Conservation (phyloP, 2,797 vertebrate species). For the Pseudotriccus pelzelni region DNA sequence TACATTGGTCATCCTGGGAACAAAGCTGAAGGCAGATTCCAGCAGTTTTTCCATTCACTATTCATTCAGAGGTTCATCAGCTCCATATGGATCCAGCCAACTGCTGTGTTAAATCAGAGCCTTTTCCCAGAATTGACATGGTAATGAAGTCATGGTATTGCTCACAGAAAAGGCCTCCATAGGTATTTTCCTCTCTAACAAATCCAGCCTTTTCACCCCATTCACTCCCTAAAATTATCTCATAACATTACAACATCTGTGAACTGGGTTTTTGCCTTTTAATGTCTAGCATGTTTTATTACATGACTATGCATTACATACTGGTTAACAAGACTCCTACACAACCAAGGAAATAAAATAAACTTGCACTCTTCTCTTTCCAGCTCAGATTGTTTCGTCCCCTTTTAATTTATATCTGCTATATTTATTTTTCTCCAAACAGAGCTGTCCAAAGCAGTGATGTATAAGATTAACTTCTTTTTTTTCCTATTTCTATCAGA, state of each 20-base stretch:
- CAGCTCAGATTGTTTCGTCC: neutral
- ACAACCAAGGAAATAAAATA: slow-evolving; percentile 42
- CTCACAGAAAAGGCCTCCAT: slow-evolving; percentile 81
- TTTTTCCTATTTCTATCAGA: neutral
- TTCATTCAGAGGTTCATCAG: slow-evolving; percentile 91
- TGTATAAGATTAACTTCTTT: neutral
- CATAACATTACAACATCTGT: slow-evolving; percentile 85
- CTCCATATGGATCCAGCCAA: slow-evolving; percentile 91
- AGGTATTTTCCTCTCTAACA: slow-evolving; percentile 79
- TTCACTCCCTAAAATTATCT: slow-evolving; percentile 82
- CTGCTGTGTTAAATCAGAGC: slow-evolving; percentile 90
- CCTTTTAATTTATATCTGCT: neutral
- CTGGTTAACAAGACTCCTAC: slow-evolving; percentile 40
- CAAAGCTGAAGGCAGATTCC: slow-evolving; percentile 97
- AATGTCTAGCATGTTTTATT: slow-evolving; percentile 76
- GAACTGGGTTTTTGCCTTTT: slow-evolving; percentile 80
- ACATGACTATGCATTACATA: slow-evolving; percentile 34
- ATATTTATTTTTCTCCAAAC: neutral
- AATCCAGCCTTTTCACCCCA: slow-evolving; percentile 79
- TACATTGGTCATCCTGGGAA: slow-evolving; percentile 92
- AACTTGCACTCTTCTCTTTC: neutral
- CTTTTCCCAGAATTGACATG: slow-evolving; percentile 91
- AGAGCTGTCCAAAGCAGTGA: neutral
- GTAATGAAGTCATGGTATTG: slow-evolving; percentile 88
- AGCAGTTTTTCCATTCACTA: slow-evolving; percentile 92